These are phyloP conservation scores for Momotus momota DNA, from an alignment of 2,797 vertebrate genomes.

Conservation along the genomic window DNA sequence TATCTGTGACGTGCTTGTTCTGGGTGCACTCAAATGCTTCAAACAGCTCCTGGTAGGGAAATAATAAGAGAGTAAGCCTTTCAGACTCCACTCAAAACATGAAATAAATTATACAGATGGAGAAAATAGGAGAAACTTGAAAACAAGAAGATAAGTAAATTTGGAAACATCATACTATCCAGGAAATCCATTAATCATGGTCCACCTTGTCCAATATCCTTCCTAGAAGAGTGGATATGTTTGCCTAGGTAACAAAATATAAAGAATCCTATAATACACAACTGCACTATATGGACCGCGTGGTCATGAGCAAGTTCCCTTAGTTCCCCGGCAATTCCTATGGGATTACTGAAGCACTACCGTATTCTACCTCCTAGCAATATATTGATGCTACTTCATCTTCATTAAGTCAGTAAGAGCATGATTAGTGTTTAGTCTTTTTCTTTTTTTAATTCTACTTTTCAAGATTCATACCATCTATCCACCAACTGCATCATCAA, in stretches of 20 bases:
- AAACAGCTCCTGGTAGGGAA: conserved; percentile 86
- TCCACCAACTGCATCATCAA: neutral
- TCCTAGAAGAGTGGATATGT: neutral
- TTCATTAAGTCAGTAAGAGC: neutral
- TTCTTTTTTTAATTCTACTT: neutral
- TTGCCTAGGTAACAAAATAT: neutral
- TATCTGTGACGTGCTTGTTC: conserved; percentile 47
- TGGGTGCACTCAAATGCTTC: conserved; percentile 78
- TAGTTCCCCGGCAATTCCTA: neutral
- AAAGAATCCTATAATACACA: neutral
- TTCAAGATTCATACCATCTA: neutral
- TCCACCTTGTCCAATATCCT: neutral
- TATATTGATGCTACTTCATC: neutral
- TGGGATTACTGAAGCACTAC: neutral
- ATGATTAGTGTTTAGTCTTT: neutral
- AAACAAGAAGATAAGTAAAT: neutral
- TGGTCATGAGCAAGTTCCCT: neutral
- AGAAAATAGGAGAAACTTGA: neutral
- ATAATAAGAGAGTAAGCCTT: neutral
- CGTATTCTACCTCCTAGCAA: neutral
- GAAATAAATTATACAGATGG: neutral
- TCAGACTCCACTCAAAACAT: neutral
- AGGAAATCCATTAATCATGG: neutral
- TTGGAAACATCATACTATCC: neutral
- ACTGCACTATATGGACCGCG: neutral